A percentile compares a stretch with the other conserved stretches of the same genome.
These are phyloP conservation scores for Sesia apiformis DNA, from an alignment of 2,888 invertebrate genomes.

Conservation along the genomic window DNA sequence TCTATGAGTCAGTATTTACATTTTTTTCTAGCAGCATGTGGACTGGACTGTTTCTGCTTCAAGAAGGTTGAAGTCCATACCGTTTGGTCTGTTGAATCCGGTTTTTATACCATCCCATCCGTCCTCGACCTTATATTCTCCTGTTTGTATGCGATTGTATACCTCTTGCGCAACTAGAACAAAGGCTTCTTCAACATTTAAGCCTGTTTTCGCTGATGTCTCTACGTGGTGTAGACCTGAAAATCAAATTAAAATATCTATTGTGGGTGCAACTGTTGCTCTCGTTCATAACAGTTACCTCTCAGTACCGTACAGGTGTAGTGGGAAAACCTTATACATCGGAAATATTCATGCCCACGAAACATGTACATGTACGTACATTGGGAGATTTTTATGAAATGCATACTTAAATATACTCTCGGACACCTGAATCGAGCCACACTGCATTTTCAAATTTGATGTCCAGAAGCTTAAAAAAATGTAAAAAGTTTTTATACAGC, in stretches of 20 bases:
- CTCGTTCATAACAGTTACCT: no score
- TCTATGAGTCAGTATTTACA: conserved; percentile 27
- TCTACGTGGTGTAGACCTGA: conserved; percentile 89
- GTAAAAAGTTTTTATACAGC: no score
- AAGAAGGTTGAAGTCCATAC: conserved; percentile 87
- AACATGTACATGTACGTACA: no score
- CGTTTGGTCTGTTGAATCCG: conserved; percentile 88
- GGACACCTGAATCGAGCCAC: no score
- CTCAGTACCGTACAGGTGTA: no score
- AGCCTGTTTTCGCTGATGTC: conserved; percentile 95
- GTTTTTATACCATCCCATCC: conserved; percentile 99
- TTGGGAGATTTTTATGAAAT: no score
- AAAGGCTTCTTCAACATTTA: conserved; percentile 95
- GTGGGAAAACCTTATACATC: no score
- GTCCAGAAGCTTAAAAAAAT: no score
- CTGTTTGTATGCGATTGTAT: conserved; percentile 90
- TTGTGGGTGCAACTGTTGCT: no score
- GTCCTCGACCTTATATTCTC: conserved; percentile 94
- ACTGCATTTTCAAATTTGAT: no score
- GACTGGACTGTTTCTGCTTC: conserved; percentile 93
- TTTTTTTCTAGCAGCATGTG: conserved; percentile 82
- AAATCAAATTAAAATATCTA: conserved; percentile 9
- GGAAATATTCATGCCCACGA: no score
- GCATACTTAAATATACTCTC: no score
- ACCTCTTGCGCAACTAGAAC: conserved; percentile 92